These are phyloP conservation scores for Mesoclemmys tuberculata DNA, from an alignment of 2,113 vertebrate genomes.

Conservation along the genomic window DNA sequence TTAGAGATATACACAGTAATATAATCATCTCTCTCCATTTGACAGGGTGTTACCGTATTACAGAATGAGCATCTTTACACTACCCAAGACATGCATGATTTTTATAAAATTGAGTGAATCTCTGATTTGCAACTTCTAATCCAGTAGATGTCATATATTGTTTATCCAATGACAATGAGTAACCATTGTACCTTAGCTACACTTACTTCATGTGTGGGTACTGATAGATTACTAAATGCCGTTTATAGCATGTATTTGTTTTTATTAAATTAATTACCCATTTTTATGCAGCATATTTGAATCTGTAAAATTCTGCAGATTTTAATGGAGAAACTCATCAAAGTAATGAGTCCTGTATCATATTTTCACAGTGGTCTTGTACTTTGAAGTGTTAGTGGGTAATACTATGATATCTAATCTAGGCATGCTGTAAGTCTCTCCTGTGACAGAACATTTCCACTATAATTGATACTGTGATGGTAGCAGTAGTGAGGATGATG, in stretches of 20 bases:
- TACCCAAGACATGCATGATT: neutral
- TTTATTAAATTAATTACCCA: neutral
- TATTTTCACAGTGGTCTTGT: neutral
- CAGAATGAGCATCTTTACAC: neutral
- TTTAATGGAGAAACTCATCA: neutral
- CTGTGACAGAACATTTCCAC: neutral
- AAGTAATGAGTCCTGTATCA: neutral
- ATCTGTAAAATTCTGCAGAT: neutral
- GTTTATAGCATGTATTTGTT: neutral
- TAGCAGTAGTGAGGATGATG: too few species aligned
- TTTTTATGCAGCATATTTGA: neutral
- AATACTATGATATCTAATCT: neutral
- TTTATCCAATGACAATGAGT: neutral
- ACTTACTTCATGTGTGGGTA: neutral
- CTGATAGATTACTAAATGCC: neutral
- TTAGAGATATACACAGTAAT: neutral
- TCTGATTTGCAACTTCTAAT: neutral
- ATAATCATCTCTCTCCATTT: neutral
- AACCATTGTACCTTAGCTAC: neutral
- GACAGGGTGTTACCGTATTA: neutral
- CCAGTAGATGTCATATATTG: too few species aligned
- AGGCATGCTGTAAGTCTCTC: neutral
- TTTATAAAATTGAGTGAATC: neutral
- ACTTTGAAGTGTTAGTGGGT: neutral
- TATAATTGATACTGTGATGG: too few species aligned